Evolutionary conservation across 2,888 invertebrate species (phyloP).

Genomic region (Dugesia japonica): DNA sequence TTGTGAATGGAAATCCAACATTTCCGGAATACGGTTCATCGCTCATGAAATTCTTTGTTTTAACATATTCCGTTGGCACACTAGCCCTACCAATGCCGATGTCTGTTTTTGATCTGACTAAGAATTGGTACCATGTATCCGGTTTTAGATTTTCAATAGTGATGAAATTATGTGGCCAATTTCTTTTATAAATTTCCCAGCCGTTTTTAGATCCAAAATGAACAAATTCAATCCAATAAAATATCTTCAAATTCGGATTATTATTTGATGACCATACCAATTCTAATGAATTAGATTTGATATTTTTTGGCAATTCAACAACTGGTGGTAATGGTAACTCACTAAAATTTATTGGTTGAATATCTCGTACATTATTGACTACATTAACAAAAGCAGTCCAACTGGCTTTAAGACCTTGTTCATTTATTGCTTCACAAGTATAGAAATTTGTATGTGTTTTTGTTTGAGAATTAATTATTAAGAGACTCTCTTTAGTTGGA

Average conservation of each 20-base stretch:
- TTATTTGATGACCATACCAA: background rate
- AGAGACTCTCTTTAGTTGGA: background rate
- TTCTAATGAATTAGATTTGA: background rate
- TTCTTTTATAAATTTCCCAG: background rate
- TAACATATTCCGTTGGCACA: background rate
- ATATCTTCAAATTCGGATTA: background rate
- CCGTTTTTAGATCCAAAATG: background rate
- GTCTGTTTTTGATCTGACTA: background rate
- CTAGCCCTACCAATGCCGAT: background rate
- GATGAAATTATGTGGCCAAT: background rate
- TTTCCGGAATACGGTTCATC: background rate
- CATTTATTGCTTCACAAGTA: background rate
- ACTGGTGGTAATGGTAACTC: background rate
- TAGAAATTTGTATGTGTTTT: background rate
- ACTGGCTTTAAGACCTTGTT: background rate
- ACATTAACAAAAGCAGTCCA: background rate
- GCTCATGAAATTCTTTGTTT: background rate
- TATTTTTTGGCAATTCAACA: background rate
- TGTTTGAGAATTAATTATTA: background rate
- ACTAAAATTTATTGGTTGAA: background rate
- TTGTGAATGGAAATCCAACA: background rate
- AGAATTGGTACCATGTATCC: background rate
- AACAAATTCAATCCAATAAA: background rate
- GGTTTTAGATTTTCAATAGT: background rate
- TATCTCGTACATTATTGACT: background rate